Percentiles rank a stretch among this genome's conserved stretches.
Conservation (phyloP, 35 echinoderm and acorn worm species). For the Apostichopus japonicus region DNA sequence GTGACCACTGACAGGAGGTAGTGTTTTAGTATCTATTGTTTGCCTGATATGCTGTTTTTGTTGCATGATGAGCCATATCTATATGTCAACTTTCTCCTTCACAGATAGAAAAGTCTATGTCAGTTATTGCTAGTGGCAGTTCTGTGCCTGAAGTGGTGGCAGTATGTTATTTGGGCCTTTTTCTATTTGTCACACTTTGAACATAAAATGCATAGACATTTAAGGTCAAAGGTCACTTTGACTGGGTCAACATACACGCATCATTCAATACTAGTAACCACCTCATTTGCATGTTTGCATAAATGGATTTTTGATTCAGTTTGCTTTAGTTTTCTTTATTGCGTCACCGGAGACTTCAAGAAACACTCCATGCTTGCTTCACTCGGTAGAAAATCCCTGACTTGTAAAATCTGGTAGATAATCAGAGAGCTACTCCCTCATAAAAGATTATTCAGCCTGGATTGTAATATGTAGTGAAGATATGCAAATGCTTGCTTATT, state of each 20-base stretch:
- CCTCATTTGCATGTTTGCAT: too few relatives aligned
- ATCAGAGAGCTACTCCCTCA: too few relatives aligned
- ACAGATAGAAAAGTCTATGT: constrained; percentile 56
- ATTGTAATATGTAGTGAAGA: too few relatives aligned
- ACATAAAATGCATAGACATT: background rate
- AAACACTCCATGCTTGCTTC: too few relatives aligned
- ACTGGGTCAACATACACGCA: background rate
- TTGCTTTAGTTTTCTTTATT: too few relatives aligned
- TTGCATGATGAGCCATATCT: background rate
- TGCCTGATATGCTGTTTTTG: background rate
- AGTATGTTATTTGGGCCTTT: constrained; percentile 45
- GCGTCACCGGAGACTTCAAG: too few relatives aligned
- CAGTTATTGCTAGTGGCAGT: background rate
- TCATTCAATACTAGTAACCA: too few relatives aligned
- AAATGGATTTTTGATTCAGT: too few relatives aligned
- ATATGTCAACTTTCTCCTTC: constrained; percentile 28
- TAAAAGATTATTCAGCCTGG: too few relatives aligned
- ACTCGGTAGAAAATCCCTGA: too few relatives aligned
- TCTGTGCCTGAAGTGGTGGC: constrained; percentile 26
- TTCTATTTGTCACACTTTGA: constrained; percentile 7
- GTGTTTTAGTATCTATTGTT: background rate
- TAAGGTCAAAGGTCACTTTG: background rate
- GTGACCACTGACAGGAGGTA: background rate
- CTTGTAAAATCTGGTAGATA: too few relatives aligned
- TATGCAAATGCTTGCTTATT: too few relatives aligned